Base-by-base conservation (phyloP, 37 sponge, comb jelly and placozoan species). In the Haliclona indistincta region DNA sequence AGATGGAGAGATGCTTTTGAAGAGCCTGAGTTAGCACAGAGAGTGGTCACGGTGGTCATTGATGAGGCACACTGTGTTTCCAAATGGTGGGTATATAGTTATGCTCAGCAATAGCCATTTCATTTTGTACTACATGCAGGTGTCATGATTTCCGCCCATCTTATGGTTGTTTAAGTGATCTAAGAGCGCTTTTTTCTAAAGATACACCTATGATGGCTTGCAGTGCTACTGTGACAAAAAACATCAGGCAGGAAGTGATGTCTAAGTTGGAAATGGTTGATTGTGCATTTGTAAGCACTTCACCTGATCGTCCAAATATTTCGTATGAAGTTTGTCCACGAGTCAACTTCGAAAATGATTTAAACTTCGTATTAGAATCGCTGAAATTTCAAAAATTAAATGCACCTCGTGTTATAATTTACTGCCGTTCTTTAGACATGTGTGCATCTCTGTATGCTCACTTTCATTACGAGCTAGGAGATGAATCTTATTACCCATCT, bases 51-150 rank as follows among this genome's bases (percentile, higher is more conserved):
- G 20, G 2, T 67, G 4, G 77, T 62, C 25, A 42, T 76, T 32
- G 77, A 76, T 76, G 77, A 76, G 30, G 77, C 77, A 6, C 77
- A 76, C 49, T 76, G 77, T 41, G 67, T 74, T 22, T 82, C 55
- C 2, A 73, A n/a, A n/a, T 72, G 44, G n/a, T n/a, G n/a, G n/a
- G n/a, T n/a, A n/a, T n/a, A n/a, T n/a, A n/a, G n/a, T n/a, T n/a
- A n/a, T n/a, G n/a, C n/a, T n/a, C n/a, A n/a, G n/a, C n/a, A n/a
- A n/a, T n/a, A n/a, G n/a, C n/a, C n/a, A n/a, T n/a, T n/a, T n/a
- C 30, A 63, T n/a, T n/a, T n/a, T n/a, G n/a, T n/a, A n/a, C n/a
- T n/a, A n/a, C n/a, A n/a, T n/a, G n/a, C n/a, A 77, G 85, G 85
- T 56, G 78, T 42, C 17, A 70, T 26, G 85, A 84, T 33, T 77